Evolutionary conservation across 53 echinoderm and acorn worm species (phyloP), one percentile per base, ranked within the genome.

Genomic region (Henricia sp.): DNA sequence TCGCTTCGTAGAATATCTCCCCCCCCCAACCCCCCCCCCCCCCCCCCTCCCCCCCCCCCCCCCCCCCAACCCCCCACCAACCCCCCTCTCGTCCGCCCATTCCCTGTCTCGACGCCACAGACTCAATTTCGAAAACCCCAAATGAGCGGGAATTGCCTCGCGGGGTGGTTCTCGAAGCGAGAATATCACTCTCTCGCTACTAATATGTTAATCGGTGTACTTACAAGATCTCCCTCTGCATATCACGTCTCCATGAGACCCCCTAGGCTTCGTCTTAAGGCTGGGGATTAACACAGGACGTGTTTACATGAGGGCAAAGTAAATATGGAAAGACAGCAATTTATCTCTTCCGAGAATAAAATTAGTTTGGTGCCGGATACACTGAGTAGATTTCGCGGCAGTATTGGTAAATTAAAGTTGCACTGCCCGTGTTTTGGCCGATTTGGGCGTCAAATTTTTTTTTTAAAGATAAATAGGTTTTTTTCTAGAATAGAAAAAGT

Each of bases 231-330:
- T 60, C n/a, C n/a, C n/a, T n/a, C n/a, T n/a, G n/a, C n/a, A n/a
- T 4, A 27, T 29, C 10, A 10, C 62, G 33, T 60, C 29, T 60
- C n/a, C n/a, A 23, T 2, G 6, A 30, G 29, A 9, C 62, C 62
- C 29, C 28, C n/a, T n/a, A 8, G 33, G 62, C 62, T 0, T 25
- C 33, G 30, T 60, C 13, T 2, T 3, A 32, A 29, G 62, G 30
- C 29, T 33, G 30, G 29, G 62, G 62, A 60, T 60, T 60, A 60
- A 17, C 62, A 23, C 62, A 60, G 62, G 44, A n/a, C n/a, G n/a
- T n/a, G n/a, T n/a, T n/a, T n/a, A n/a, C n/a, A n/a, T n/a, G n/a
- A n/a, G n/a, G n/a, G n/a, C n/a, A n/a, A n/a, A n/a, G n/a, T n/a
- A n/a, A n/a, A n/a, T n/a, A n/a, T n/a, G n/a, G n/a, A n/a, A n/a